phyloP scores from a whole-genome alignment of 2,888 invertebrate species.

The Xanthia togata region DNA sequence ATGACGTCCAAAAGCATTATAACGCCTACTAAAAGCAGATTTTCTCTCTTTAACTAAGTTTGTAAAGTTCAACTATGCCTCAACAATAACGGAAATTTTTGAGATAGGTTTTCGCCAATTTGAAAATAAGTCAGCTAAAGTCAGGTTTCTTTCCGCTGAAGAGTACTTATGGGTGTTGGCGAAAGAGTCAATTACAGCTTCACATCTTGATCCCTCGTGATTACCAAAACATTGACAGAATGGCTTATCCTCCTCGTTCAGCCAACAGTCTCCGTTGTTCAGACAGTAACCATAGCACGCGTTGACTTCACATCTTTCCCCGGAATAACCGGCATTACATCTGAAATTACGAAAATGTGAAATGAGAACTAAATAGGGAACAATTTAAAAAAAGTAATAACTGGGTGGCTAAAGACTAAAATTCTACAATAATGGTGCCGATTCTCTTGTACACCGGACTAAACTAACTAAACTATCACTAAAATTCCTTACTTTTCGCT shows the following conservation, averaged over 20 bases:
- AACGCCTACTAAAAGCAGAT: background rate
- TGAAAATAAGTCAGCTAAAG: background rate
- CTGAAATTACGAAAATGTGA: slow-evolving; percentile 59
- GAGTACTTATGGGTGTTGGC: background rate
- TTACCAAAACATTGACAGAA: slow-evolving; percentile 88
- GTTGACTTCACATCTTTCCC: slow-evolving; percentile 86
- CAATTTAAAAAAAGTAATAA: background rate
- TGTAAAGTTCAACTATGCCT: background rate
- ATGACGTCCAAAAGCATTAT: background rate
- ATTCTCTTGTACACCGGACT: no score
- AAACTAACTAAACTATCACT: no score
- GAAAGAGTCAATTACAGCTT: slow-evolving; percentile 70
- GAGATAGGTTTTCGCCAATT: background rate
- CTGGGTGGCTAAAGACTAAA: no score
- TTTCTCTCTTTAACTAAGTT: no score
- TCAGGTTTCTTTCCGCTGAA: background rate
- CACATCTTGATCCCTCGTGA: slow-evolving; percentile 90
- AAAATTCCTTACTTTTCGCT: no score
- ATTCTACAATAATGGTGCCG: no score
- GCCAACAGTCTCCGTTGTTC: slow-evolving; percentile 91
- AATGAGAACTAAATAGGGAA: background rate
- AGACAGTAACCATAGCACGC: slow-evolving; percentile 91
- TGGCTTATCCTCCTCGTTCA: slow-evolving; percentile 78
- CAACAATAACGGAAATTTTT: background rate
- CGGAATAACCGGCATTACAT: slow-evolving; percentile 80